phyloP scores from a whole-genome alignment of 2,797 vertebrate species.

The Sebastes alutus region DNA sequence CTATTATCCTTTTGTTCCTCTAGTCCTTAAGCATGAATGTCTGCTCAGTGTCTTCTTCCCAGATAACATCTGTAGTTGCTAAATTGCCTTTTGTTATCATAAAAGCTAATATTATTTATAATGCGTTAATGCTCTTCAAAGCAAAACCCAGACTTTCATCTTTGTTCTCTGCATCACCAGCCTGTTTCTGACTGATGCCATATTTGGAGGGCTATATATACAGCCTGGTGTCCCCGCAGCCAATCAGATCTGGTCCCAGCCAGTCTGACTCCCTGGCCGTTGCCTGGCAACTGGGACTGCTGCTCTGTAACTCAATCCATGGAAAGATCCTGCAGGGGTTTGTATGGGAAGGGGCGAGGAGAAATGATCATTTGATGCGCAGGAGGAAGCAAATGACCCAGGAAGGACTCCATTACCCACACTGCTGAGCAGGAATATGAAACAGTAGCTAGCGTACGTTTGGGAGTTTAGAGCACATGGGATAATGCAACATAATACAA shows the following conservation, averaged over 20 bases:
- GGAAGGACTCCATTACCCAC: constrained; percentile 63
- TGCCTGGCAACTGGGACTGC: constrained; percentile 74
- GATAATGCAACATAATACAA: not conserved
- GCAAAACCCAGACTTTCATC: constrained; percentile 57
- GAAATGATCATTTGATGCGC: constrained; percentile 18
- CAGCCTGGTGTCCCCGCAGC: constrained; percentile 28
- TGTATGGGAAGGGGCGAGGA: constrained; percentile 12
- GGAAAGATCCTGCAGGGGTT: constrained; percentile 55
- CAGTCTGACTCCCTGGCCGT: constrained; percentile 47
- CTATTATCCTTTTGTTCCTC: not conserved
- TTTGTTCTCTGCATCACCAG: constrained; percentile 32
- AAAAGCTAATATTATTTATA: constrained; percentile 44
- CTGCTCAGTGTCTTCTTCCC: constrained; percentile 30
- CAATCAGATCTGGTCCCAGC: constrained; percentile 56
- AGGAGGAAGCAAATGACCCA: constrained; percentile 38
- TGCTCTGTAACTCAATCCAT: constrained; percentile 57
- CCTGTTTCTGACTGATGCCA: constrained; percentile 44
- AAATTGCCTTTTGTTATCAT: constrained; percentile 27
- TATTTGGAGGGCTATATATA: constrained; percentile 10
- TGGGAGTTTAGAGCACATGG: not conserved
- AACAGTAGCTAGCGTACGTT: not conserved
- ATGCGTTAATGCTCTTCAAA: constrained; percentile 52
- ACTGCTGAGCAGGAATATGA: constrained; percentile 47
- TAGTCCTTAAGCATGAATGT: not conserved
- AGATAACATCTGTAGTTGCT: constrained; percentile 17